phyloP scores from a whole-genome alignment of 1,140 invertebrate species.

The Pogonomyrmex californicus region DNA sequence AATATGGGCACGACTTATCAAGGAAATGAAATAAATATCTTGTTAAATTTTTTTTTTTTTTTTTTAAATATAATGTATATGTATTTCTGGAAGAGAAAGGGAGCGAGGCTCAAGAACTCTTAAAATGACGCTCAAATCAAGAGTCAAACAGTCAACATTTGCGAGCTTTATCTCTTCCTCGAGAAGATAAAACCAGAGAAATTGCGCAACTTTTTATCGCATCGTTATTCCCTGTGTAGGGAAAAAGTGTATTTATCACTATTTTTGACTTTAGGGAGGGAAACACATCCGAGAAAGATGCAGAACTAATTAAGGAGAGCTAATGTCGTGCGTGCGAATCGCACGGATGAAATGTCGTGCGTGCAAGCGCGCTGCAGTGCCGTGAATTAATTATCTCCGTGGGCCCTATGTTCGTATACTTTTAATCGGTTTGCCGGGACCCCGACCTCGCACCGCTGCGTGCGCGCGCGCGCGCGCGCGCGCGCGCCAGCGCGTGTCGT shows the following conservation, averaged over 20 bases:
- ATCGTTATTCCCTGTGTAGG: neutral
- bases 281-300: neutral
- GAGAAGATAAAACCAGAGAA: neutral
- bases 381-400: conserved; percentile 80
- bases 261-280: neutral
- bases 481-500: conserved; percentile 56
- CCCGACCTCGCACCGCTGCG: conserved; percentile 60
- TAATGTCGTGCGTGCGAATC: conserved; percentile 63
- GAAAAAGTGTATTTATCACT: neutral
- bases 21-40: neutral
- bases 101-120: neutral
- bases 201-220: neutral
- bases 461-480: neutral
- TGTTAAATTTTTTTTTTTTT: neutral
- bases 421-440: conserved; percentile 70
- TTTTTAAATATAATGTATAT: neutral
- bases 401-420: conserved; percentile 71
- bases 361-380: conserved; percentile 62
- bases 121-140: neutral
- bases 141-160: neutral
- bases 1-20: neutral
- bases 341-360: conserved; percentile 69
- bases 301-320: conserved; percentile 50
- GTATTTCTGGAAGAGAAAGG: neutral
- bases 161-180: neutral